Evolutionary conservation across 92 coral and sea anemone genomes (phyloP), one percentile per base, ranked within the genome.

Genomic region (Phenganax marumi): DNA sequence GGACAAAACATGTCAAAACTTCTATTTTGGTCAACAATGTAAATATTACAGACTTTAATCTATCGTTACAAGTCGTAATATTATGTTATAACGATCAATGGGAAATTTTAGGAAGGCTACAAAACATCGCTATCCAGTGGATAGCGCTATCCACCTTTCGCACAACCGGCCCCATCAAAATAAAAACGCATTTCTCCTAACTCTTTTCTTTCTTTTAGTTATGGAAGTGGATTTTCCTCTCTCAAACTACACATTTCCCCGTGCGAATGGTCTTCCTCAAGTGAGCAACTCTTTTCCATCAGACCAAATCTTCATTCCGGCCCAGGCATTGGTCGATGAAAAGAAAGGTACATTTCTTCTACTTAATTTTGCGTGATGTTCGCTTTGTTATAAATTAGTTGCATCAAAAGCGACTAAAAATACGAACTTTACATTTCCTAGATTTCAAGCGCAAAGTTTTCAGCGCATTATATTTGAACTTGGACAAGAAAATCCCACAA

Each of bases 241-340:
- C 25, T 21, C 52, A 1, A 77, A 60, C 56, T 77, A 77, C 68
- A 57, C 81, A 23, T 77, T 77, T 77, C 81, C 81, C 14, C 68
- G 70, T 8, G 7, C 13, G 11, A 14, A 25, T 0, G 14, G 0
- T 25, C 5, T 9, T n/a, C 18, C 26, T 33, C 72, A 6, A 11
- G 21, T n/a, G 43, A 26, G 51, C 12, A 49, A 56, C 9, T 55
- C 25, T 3, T 25, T 23, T 23, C 52, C 8, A 17, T 56, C 81
- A 0, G 70, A 57, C 17, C 81, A 77, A 49, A 77, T 77, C 23
- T 77, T 57, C 64, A 77, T 77, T 14, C 81, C 81, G 8, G 33
- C 12, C 22, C 24, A 57, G 22, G 81, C 69, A 6, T 62, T 77
- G 16, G 53, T 33, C 11, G 43, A 23, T 12, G 14, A 17, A 0